Base-by-base conservation (phyloP, 2,113 vertebrate genomes). In the Oryzias melastigma region DNA sequence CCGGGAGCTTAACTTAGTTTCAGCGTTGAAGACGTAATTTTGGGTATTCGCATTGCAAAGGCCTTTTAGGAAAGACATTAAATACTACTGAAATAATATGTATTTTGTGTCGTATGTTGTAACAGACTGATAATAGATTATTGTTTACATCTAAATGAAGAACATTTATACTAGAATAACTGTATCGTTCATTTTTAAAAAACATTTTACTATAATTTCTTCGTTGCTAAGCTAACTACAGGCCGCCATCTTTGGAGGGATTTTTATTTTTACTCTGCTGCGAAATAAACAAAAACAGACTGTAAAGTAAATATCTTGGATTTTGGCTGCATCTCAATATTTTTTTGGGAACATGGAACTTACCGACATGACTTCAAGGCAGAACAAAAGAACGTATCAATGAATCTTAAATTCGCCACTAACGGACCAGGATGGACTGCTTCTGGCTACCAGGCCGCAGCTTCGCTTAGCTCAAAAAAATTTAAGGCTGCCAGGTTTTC, bases 201-300 rank as follows among this genome's bases (percentile, higher is more conserved):
- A 22, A 22, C 2, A 22, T 16, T 18, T 55, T 40, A 52, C 16
- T 52, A 20, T 25, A 1, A 45, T 40, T 68, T 58, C 68, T 61
- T 5, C 29, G 49, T n/a, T 1, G 68, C 68, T 55, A 73, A 65
- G 73, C 80, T 81, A 79, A 59, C 55, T 16, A 58, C 48, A 54
- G 75, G 22, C 52, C 84, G 87, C 87, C 87, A 90, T 86, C 59
- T 90, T 90, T 78, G 48, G 35, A 25, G 55, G 63, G 73, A 55
- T 56, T 47, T 7, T 7, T 1, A 52, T 51, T 22, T 7, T 27
- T 7, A 1, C 25, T 46, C 41, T 53, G 68, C 18, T 43, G 1
- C 50, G 45, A 12, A 43, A 15, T 20, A 20, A 44, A 62, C 5
- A 1, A n/a, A 4, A 1, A 27, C 12, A 3, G 8, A 17, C 19